These are phyloP conservation scores for Brenthis hecate DNA, from an alignment of 2,888 invertebrate genomes.

Conservation along the genomic window DNA sequence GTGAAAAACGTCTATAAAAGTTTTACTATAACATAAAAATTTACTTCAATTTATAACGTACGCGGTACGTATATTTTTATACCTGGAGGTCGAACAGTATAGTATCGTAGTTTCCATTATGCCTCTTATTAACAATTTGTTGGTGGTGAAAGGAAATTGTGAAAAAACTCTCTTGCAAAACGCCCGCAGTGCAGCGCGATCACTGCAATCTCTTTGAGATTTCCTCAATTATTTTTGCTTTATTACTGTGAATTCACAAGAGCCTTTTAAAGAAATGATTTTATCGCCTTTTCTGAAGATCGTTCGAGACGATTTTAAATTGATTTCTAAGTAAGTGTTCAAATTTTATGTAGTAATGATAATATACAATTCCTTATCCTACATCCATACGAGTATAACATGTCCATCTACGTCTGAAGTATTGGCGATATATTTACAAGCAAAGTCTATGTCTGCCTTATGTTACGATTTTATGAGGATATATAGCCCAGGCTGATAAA, in stretches of 20 bases:
- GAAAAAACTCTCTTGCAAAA: conserved; percentile 19
- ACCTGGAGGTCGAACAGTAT: not conserved
- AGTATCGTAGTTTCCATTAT: not conserved
- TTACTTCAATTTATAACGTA: too few species aligned
- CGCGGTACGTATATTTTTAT: too few species aligned
- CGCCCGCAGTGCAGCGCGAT: conserved; percentile 24
- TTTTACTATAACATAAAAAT: not conserved
- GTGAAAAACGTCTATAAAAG: not conserved
- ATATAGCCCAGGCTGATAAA: too few species aligned
- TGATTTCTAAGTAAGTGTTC: not conserved
- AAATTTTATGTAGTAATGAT: not conserved
- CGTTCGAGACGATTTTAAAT: not conserved
- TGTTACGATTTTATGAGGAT: too few species aligned
- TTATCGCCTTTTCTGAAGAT: conserved; percentile 6
- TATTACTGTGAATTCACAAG: conserved; percentile 30
- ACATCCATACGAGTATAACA: too few species aligned
- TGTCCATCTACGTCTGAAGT: too few species aligned
- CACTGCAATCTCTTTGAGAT: conserved; percentile 30
- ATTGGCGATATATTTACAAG: too few species aligned
- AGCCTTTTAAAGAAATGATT: conserved; percentile 29
- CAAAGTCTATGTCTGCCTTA: too few species aligned
- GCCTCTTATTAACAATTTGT: conserved; percentile 7
- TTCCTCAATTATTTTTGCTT: conserved; percentile 35
- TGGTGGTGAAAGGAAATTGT: conserved; percentile 22
- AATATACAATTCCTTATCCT: too few species aligned